A percentile compares a stretch with the other conserved stretches of the same genome.
Conservation (phyloP, 2,797 vertebrate species). For the Sebastes nivosus region DNA sequence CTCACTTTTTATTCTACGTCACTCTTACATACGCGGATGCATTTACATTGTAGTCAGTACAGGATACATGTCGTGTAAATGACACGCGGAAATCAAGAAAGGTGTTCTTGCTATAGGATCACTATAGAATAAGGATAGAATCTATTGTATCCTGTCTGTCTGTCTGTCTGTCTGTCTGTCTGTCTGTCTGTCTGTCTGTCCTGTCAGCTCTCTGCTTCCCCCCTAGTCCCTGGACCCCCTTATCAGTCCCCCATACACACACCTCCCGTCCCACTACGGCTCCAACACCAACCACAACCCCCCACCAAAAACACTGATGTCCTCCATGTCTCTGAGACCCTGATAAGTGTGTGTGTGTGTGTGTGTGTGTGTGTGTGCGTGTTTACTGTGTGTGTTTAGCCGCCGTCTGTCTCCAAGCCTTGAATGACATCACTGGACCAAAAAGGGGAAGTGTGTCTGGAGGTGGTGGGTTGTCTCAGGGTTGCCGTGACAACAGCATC, state of each 20-base stretch:
- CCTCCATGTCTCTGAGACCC: conserved; percentile 65
- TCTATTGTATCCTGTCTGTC: background rate
- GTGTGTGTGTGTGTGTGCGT: background rate
- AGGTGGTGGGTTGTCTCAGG: conserved; percentile 16
- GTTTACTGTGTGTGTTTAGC: conserved; percentile 11
- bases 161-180: background rate
- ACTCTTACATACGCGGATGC: no score
- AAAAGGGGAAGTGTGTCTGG: conserved; percentile 39
- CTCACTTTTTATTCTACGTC: no score
- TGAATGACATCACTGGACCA: conserved; percentile 63
- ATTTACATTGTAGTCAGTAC: no score
- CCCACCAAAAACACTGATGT: conserved; percentile 64
- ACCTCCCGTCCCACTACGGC: conserved; percentile 81
- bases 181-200: background rate
- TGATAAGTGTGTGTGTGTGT: conserved; percentile 83
- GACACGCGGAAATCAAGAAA: no score
- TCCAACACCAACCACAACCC: conserved; percentile 69
- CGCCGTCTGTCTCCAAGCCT: conserved; percentile 49
- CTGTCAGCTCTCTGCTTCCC: conserved; percentile 8
- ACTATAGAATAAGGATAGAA: background rate
- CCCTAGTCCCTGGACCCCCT: background rate
- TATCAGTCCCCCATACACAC: conserved; percentile 64
- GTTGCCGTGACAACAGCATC: conserved; percentile 72
- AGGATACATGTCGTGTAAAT: no score
- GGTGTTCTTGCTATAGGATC: no score